Base-by-base conservation (phyloP, 2,888 invertebrate genomes). In the Ephialtes manifestator region DNA sequence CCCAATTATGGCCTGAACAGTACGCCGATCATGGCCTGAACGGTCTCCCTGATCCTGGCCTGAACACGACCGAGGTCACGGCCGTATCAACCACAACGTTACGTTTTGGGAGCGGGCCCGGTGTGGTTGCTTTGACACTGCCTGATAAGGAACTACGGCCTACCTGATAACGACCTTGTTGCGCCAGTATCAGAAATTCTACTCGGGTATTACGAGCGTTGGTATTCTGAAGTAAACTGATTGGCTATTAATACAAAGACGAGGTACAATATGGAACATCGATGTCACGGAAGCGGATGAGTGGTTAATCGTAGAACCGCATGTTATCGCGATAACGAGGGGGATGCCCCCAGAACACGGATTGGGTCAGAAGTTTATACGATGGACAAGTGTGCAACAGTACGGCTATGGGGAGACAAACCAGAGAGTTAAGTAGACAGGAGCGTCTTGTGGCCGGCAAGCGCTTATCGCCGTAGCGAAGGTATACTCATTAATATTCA, bases 401-500 rank as follows among this genome's bases (percentile, higher is more conserved):
- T 13, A 13, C 24, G 10, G 28, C 11, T 18, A 39, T 55, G 24
- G 18, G 46, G 46, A 72, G 58, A 13, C 53, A 35, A 68, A 51
- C 48, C 70, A 35, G 55, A 63, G 53, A 24, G 68, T 70, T 68
- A 43, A 55, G 46, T n/a, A 76, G 72, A 75, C 68, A 68, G 53
- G 1, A 72, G 65, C 65, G n/a, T 78, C 53, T 78, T 55, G 81
- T 18, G 81, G 74, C 63, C 51, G 65, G 20, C 67, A 58, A 35
- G 65, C 80, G 76, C 79, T 82, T 85, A 82, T 85, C 82, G 48
- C 65, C 75, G 70, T 71, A 28, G 79, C 58, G 75, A 85, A 65
- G 70, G 39, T 39, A 75, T 72, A 71, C 75, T 76, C 79, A 85
- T 85, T 79, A 85, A 85, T 85, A 85, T 82, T 85, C 79, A 72